These are phyloP conservation scores for Acromyrmex echinatior DNA, from an alignment of 1,140 invertebrate genomes.

Conservation along the genomic window DNA sequence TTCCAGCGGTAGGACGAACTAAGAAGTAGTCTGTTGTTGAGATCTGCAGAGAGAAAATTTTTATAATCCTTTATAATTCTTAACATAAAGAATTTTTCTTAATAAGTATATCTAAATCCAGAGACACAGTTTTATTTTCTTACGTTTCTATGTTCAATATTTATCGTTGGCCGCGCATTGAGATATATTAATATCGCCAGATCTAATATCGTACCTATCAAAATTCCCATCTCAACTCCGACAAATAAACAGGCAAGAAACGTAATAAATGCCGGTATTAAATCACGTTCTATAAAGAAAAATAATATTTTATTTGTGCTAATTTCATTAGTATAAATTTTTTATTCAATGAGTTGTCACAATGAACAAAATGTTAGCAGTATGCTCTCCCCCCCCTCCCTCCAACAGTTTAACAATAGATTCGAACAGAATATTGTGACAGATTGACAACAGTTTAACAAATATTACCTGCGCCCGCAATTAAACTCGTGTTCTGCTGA, in stretches of 20 bases:
- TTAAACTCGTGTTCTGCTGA: neutral
- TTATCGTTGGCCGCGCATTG: conserved; percentile 91
- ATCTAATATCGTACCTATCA: conserved; percentile 93
- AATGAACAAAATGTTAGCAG: neutral
- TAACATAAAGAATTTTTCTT: neutral
- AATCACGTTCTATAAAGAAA: conserved; percentile 89
- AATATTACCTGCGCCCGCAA: neutral
- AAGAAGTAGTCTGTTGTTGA: conserved; percentile 81
- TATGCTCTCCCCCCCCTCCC: too few species aligned
- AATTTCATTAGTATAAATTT: neutral
- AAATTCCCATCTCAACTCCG: conserved; percentile 94
- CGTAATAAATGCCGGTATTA: conserved; percentile 91
- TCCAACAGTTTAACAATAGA: neutral
- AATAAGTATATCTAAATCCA: neutral
- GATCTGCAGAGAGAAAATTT: conserved; percentile 67
- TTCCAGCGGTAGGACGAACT: conserved; percentile 85
- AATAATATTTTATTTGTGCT: neutral
- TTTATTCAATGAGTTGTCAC: neutral
- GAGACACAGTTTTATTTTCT: conserved; percentile 65
- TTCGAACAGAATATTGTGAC: neutral
- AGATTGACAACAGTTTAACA: neutral
- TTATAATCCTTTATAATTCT: neutral
- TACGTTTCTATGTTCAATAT: conserved; percentile 88
- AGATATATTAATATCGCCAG: conserved; percentile 93
- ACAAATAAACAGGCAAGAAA: conserved; percentile 91